A percentile compares a stretch with the other conserved stretches of the same genome.
These are phyloP conservation scores for Phalacrocorax brasilianus DNA, from an alignment of 2,113 vertebrate genomes.

Conservation along the genomic window DNA sequence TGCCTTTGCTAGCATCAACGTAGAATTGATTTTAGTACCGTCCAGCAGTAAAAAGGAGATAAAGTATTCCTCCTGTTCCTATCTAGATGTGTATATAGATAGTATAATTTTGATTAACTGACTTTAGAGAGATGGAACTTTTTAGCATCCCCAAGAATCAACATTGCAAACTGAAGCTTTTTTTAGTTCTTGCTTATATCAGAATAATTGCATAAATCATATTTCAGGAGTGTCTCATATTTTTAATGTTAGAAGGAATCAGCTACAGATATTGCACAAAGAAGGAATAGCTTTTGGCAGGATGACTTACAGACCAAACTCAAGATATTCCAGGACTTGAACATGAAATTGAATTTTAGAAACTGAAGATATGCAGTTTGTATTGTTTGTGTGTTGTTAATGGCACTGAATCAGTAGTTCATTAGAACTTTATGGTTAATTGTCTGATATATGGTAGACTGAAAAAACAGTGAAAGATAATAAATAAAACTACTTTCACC, in stretches of 20 bases:
- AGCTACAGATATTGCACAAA: neutral
- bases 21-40: neutral
- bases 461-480: neutral
- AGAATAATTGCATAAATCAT: neutral
- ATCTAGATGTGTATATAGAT: neutral
- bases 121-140: neutral
- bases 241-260: neutral
- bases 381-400: neutral
- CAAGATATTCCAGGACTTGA: neutral
- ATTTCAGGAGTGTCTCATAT: neutral
- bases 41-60: neutral
- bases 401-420: neutral
- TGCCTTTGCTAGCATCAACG: neutral
- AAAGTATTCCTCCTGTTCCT: neutral
- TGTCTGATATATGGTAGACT: neutral
- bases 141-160: neutral
- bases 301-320: neutral
- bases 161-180: neutral
- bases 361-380: neutral
- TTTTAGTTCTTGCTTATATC: neutral
- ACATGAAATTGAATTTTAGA: neutral
- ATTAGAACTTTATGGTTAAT: constrained; percentile 1
- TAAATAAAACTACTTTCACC: constrained; percentile 22
- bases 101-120: neutral
- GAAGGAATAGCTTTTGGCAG: neutral